Evolutionary conservation across 2,888 invertebrate species (phyloP).

Genomic region (Leucophora obtusa): DNA sequence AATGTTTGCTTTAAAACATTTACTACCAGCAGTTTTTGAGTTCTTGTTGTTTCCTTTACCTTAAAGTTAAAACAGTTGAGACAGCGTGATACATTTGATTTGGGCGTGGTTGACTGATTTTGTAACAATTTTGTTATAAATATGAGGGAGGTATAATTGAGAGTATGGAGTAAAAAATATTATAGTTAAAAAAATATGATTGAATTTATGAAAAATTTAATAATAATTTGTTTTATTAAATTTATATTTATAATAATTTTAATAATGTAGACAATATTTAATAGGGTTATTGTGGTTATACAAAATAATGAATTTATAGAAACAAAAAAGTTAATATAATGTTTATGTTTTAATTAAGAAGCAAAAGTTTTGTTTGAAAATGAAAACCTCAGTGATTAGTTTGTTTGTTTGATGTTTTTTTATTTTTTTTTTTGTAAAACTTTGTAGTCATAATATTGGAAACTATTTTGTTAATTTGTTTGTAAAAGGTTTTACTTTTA

Average conservation of each 20-base stretch:
- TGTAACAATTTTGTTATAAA: conserved; percentile 37
- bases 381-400: conserved; percentile 9
- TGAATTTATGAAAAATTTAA: not conserved
- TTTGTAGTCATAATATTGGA: conserved; percentile 37
- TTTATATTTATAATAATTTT: not conserved
- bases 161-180: conserved; percentile 24
- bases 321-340: not conserved
- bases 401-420: too few relatives aligned
- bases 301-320: not conserved
- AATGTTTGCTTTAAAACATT: not conserved
- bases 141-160: conserved; percentile 42
- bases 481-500: conserved; percentile 29
- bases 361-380: conserved; percentile 3
- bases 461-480: conserved; percentile 48
- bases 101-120: conserved; percentile 77
- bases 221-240: too few relatives aligned
- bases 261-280: not conserved
- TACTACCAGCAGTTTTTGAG: conserved; percentile 5
- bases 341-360: not conserved
- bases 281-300: not conserved
- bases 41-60: conserved; percentile 81
- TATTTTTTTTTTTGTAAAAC: not conserved
- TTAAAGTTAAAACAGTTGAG: conserved; percentile 95
- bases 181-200: conserved; percentile 26
- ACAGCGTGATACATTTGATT: conserved; percentile 98